Percentiles rank a stretch among this genome's conserved stretches.
phyloP scores from a whole-genome alignment of 2,888 invertebrate species.

The Andrena fulva region DNA sequence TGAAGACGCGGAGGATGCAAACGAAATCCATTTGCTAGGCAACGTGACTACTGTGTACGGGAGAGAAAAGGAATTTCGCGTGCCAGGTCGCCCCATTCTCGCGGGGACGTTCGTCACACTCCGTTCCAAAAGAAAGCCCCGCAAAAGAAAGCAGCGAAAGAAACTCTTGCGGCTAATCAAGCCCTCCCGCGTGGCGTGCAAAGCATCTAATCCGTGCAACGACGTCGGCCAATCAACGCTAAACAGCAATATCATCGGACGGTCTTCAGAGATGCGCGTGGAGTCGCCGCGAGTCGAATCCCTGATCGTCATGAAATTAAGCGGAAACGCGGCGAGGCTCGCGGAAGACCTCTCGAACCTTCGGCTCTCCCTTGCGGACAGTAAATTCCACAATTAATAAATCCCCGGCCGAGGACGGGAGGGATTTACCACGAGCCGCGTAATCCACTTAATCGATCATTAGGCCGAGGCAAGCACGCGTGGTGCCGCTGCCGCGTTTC shows the following conservation, averaged over 20 bases:
- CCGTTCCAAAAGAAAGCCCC: not conserved
- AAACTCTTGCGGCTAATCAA: conserved; percentile 12
- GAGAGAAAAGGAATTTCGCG: not conserved
- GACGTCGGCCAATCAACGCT: conserved; percentile 27
- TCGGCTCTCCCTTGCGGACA: not conserved
- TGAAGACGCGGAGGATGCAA: conserved; percentile 39
- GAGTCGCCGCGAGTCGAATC: conserved; percentile 7
- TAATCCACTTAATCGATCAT: conserved; percentile 52
- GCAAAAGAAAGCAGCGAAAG: not conserved
- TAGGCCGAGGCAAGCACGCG: conserved; percentile 20
- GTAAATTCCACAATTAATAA: conserved; percentile 48
- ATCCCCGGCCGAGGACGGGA: conserved; percentile 18
- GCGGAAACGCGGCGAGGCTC: conserved; percentile 12
- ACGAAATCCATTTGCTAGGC: not conserved
- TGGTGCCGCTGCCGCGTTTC: conserved; percentile 13
- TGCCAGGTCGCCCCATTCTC: not conserved
- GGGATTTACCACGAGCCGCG: conserved; percentile 2
- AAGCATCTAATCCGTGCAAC: conserved; percentile 3
- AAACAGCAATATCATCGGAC: conserved; percentile 22
- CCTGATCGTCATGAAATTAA: conserved; percentile 12
- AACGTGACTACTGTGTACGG: conserved; percentile 25
- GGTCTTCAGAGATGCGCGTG: not conserved
- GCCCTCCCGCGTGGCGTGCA: conserved; percentile 4
- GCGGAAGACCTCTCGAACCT: not conserved
- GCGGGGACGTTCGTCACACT: not conserved